Base-by-base conservation (phyloP, 2,113 vertebrate genomes). In the Hucho hucho region DNA sequence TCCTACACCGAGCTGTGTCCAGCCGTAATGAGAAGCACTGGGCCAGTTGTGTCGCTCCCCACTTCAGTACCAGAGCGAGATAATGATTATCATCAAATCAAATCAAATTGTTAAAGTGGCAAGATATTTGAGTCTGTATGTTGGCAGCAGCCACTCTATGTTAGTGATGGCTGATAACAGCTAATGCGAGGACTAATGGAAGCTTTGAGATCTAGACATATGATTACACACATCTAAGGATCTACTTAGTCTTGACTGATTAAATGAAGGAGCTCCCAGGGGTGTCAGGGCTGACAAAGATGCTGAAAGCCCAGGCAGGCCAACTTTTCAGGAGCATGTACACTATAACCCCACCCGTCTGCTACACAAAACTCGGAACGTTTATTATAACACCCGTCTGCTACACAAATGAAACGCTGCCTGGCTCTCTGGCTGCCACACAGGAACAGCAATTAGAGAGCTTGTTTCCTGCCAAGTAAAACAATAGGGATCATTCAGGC, bases 381-480 rank as follows among this genome's bases (percentile, higher is more conserved):
- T 53, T 18, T 53, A 13, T 24, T 28, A 32, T 46, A 58, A 67
- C 24, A 28, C 69, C 64, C 29, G 73, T 58, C 32, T 43, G 43
- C 53, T 66, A 69, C 61, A 47, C 64, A 78, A 24, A 58, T 64
- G 46, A 11, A 64, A 43, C 49, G 58, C 22, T 14, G 18, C 53
- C 49, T 53, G 49, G 16, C 49, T 18, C 16, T 18, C 49, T 26
- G 61, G 58, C 28, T 14, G 64, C 68, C 69, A 67, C 70, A 67
- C 61, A 77, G 67, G 66, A 76, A 73, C 64, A 58, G 59, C 53
- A 74, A 82, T 82, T 76, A 79, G 53, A 72, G 59, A 25, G 64
- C 71, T 73, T 28, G 61, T 63, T 74, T 77, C 53, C 46, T 63
- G 32, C 26, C 22, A 66, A 71, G 22, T 22, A 46, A 24, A 64